These are phyloP conservation scores for Zenarchopterus dispar DNA, from an alignment of 2,797 vertebrate genomes.

Conservation along the genomic window DNA sequence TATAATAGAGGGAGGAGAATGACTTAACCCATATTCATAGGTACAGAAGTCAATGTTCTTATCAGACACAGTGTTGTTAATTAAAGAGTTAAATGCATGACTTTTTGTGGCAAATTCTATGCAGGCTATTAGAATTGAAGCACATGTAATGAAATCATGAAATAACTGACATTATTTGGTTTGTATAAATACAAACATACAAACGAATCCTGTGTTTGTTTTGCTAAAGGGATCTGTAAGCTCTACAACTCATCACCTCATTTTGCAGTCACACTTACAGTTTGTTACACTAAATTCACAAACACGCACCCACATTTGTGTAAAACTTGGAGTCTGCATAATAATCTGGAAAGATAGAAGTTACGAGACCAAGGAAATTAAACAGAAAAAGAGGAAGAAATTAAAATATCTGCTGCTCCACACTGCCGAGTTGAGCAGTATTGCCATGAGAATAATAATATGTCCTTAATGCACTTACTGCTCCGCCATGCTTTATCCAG, in stretches of 20 bases:
- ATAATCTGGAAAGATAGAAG: neutral
- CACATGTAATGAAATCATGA: neutral
- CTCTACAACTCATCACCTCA: too few relatives aligned
- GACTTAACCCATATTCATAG: neutral
- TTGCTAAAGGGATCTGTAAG: too few relatives aligned
- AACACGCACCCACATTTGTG: neutral
- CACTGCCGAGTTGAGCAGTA: neutral
- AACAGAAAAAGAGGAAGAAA: neutral
- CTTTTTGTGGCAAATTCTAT: neutral
- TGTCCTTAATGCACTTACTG: conserved; percentile 6
- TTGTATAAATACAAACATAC: neutral
- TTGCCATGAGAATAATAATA: conserved; percentile 7
- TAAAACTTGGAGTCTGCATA: neutral
- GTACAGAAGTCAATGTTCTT: neutral
- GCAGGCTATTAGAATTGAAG: neutral
- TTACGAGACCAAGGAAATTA: neutral
- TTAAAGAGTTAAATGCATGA: too few relatives aligned
- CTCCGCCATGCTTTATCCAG: conserved; percentile 8
- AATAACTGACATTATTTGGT: neutral
- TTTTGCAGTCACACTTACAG: neutral
- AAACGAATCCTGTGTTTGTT: neutral
- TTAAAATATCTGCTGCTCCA: conserved; percentile 4
- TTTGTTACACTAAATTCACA: neutral
- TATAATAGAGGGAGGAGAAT: neutral
- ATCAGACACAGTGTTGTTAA: neutral